Base-by-base conservation (phyloP, 35 echinoderm and acorn worm species). In the Apostichopus japonicus region DNA sequence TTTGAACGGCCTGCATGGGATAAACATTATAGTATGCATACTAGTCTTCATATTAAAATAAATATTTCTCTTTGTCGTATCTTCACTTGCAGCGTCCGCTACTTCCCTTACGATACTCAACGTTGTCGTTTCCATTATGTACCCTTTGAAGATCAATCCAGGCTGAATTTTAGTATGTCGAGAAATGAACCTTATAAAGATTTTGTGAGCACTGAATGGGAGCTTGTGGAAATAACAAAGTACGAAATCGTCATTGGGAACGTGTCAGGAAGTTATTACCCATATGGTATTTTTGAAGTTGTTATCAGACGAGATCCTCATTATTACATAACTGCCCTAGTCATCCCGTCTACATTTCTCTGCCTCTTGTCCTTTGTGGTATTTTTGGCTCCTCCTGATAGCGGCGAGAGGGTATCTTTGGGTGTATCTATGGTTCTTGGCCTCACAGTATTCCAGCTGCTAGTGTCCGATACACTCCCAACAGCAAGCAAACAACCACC, bases 401-500 rank as follows among this genome's bases (percentile, higher is more conserved):
- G 90, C 53, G 90, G 90, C 5, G 90, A 91, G 67, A 77, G 75
- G 54, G 79, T 91, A 4, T 91, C 90, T 53, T 55, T 91, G 4
- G 79, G 90, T 53, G 75, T 91, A 5, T 91, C 90, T 4, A 55
- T 91, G 14, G 24, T 91, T 4, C 75, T 91, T 6, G 90, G 67
- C 19, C 56, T 91, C 21, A 79, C 90, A 23, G 90, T 91, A 15
- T 91, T 91, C 19, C 90, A 91, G 73, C 22, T 91, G 9, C 21
- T 91, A 7, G 67, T 91, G 23, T 44, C 71, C 2, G 90, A 91
- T 24, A 77, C 21, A 33, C 51, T 91, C 33, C 90, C 90, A 17
- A 79, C 73, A n/a, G 27, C 72, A 78, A 80, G 78, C 11, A 56
- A 73, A 25, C 52, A 54, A 11, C 77, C 90, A 6, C 72, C 90